Conservation (phyloP, 2,113 vertebrate species). For the Apus apus region DNA sequence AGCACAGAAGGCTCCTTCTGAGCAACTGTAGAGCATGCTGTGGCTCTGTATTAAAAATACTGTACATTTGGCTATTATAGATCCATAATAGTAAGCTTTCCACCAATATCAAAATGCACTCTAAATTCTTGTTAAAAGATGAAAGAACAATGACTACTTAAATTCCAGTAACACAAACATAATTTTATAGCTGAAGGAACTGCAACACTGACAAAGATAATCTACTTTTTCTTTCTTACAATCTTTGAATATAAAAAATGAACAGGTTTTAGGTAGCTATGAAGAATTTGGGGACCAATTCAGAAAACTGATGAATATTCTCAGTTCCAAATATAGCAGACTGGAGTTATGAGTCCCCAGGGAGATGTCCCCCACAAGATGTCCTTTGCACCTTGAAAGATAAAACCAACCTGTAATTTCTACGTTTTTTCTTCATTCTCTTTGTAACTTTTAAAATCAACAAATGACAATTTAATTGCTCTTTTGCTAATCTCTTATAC, state of each 20-base stretch:
- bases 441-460: background rate
- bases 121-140: constrained; percentile 39
- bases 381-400: background rate
- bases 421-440: background rate
- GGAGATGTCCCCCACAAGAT: background rate
- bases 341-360: background rate
- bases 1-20: constrained; percentile 54
- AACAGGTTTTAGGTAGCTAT: background rate
- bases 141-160: background rate
- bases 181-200: background rate
- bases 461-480: background rate
- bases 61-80: constrained; percentile 15
- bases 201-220: background rate
- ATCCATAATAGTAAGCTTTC: constrained; percentile 19
- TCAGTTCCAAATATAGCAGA: background rate
- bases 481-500: background rate
- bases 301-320: background rate
- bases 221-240: constrained; percentile 1
- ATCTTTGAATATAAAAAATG: background rate
- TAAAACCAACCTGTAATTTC: background rate
- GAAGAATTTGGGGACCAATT: background rate
- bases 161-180: background rate
- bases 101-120: constrained; percentile 1
- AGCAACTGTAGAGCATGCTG: constrained; percentile 44
- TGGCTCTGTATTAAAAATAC: constrained; percentile 51